phyloP scores from a whole-genome alignment of 2,888 invertebrate species.

The Drosophila recens region DNA sequence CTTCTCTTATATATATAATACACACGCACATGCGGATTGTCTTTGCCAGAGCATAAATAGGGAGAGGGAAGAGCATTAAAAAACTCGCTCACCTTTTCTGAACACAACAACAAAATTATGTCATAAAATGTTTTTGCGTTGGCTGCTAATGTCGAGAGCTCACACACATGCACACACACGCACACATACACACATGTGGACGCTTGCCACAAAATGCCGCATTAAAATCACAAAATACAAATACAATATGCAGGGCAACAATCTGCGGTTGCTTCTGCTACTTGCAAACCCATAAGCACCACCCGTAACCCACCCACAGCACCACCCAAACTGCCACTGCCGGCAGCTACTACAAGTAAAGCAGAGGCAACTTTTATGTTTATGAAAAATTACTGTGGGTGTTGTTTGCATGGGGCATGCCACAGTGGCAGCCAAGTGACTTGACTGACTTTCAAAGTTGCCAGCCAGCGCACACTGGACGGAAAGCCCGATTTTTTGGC shows the following conservation, averaged over 20 bases:
- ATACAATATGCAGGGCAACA: slow-evolving; percentile 65
- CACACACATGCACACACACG: slow-evolving; percentile 14
- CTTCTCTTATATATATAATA: neutral
- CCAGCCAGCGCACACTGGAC: too few species aligned
- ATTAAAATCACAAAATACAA: slow-evolving; percentile 80
- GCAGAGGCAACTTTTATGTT: slow-evolving; percentile 70
- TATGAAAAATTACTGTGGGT: slow-evolving; percentile 72
- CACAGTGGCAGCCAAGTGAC: slow-evolving; percentile 48
- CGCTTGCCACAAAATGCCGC: slow-evolving; percentile 72
- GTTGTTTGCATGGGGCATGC: slow-evolving; percentile 24
- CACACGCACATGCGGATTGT: slow-evolving; percentile 44
- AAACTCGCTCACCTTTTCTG: slow-evolving; percentile 42
- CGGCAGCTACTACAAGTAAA: slow-evolving; percentile 37
- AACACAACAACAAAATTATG: slow-evolving; percentile 73
- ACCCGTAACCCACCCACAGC: slow-evolving; percentile 26
- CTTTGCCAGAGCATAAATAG: slow-evolving; percentile 7
- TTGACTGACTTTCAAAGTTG: slow-evolving; percentile 71
- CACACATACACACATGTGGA: slow-evolving; percentile 18
- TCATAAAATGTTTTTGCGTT: slow-evolving; percentile 72
- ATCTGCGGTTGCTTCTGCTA: slow-evolving; percentile 44
- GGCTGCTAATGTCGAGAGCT: slow-evolving; percentile 55
- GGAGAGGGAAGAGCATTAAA: neutral
- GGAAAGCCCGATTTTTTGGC: too few species aligned
- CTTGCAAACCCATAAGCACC: slow-evolving; percentile 44
- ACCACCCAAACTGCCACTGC: slow-evolving; percentile 3